Evolutionary conservation across 2,888 invertebrate genomes (phyloP), one percentile per base, ranked within the genome.

Genomic region (Anthrax anthrax): DNA sequence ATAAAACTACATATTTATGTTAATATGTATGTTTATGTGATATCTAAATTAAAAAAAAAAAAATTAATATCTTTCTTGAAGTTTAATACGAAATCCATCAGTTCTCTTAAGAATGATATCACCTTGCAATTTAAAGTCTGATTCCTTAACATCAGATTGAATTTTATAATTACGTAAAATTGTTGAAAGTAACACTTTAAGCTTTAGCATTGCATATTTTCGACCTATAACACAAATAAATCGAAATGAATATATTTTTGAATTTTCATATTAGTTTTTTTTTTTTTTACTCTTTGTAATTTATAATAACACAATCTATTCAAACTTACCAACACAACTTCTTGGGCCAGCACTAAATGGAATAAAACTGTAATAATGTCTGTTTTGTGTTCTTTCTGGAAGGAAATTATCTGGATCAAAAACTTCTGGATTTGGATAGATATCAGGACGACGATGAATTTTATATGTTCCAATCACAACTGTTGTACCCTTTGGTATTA

Each of bases 311-410:
- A n/a, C n/a, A 34, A 23, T 13, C 23, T 23, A 37, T 27, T n/a
- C 5, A 23, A 23, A 63, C 74, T 67, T 58, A 77, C 78, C 84
- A 18, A 84, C 84, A 61, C 85, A 85, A 56, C 84, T 84, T 51
- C 85, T 74, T 2, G 85, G 84, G 23, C 85, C 85, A 41, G 85
- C 85, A 50, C 83, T 84, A 71, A 86, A 86, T 0, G 85, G 85
- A 45, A 86, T 79, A 58, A 78, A 85, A 50, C 83, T 78, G 61
- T 86, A 86, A 60, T 83, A 85, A 56, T 86, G 85, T 43, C 85
- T 73, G 53, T 80, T 79, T 29, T 78, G 77, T 18, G 80, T 79
- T 46, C 77, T 78, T 59, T 85, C 84, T 0, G 85, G 83, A 32
- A 85, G 64, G 72, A 85, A 85, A 61, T 85, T 84, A 58, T 85